Percentiles rank a stretch among this genome's conserved stretches.
These are phyloP conservation scores for Rhinopomastus cyanomelas DNA, from an alignment of 2,113 vertebrate genomes.

Conservation along the genomic window DNA sequence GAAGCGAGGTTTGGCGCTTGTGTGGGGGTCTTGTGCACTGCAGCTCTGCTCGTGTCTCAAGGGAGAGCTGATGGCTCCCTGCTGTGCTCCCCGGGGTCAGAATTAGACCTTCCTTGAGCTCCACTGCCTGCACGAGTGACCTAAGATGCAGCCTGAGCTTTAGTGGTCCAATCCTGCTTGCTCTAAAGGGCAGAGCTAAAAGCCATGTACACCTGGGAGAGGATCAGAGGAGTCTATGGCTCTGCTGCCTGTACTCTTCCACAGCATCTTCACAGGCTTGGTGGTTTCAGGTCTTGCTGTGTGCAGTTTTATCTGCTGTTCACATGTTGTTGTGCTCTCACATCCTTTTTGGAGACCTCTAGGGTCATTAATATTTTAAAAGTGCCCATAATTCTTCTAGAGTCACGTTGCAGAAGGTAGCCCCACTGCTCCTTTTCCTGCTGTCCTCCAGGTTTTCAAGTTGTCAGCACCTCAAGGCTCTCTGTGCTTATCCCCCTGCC, in stretches of 20 bases:
- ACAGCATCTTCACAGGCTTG: not conserved
- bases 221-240: rapidly evolving
- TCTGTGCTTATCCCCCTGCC: no score
- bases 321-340: not conserved
- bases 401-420: not conserved
- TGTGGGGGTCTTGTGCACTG: not conserved
- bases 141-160: not conserved
- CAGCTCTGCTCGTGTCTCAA: not conserved
- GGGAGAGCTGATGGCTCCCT: not conserved
- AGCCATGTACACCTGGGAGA: not conserved
- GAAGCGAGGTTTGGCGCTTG: not conserved
- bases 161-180: not conserved
- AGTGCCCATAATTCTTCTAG: not conserved
- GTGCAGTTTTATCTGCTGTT: not conserved
- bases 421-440: not conserved
- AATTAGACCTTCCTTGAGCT: not conserved
- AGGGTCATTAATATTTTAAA: not conserved
- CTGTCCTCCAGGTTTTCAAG: not conserved
- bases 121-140: not conserved
- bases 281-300: not conserved
- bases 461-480: not conserved
- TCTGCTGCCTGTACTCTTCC: rapidly evolving
- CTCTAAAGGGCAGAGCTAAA: not conserved
- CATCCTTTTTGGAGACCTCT: not conserved
- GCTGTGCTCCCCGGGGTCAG: not conserved